Evolutionary conservation across 2,113 vertebrate species (phyloP).

Genomic region (Morone saxatilis): DNA sequence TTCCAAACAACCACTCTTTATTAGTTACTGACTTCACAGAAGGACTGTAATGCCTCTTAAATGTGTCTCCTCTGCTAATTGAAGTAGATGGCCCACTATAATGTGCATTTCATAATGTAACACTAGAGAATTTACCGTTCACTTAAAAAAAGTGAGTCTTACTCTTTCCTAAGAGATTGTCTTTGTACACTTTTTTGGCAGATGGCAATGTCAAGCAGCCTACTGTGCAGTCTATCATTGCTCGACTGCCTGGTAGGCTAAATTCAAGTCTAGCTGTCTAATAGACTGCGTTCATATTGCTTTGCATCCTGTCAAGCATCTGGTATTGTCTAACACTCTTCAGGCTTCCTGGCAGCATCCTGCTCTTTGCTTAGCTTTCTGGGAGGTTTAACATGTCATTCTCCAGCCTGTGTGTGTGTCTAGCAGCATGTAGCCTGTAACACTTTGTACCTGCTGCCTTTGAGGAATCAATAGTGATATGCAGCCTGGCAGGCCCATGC

Average conservation of each 20-base stretch:
- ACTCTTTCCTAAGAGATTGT: slow-evolving; percentile 3
- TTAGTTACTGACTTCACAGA: slow-evolving; percentile 12
- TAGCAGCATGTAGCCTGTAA: slow-evolving; percentile 49
- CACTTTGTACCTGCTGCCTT: slow-evolving; percentile 49
- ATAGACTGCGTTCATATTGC: slow-evolving; percentile 18
- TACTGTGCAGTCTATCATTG: slow-evolving; percentile 31
- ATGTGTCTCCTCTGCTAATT: slow-evolving; percentile 26
- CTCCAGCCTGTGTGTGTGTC: slow-evolving; percentile 16
- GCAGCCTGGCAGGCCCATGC: slow-evolving; percentile 3
- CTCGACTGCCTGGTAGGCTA: slow-evolving; percentile 26
- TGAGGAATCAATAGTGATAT: slow-evolving; percentile 34
- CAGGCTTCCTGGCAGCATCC: slow-evolving; percentile 32
- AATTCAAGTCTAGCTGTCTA: slow-evolving; percentile 23
- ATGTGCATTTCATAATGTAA: slow-evolving; percentile 23
- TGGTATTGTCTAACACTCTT: slow-evolving; percentile 54
- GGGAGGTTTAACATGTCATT: slow-evolving; percentile 41
- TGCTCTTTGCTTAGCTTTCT: slow-evolving; percentile 38
- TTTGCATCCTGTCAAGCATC: slow-evolving; percentile 47
- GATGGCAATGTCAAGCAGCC: slow-evolving; percentile 43
- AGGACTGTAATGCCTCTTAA: slow-evolving; percentile 8
- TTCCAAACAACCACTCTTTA: slow-evolving; percentile 20
- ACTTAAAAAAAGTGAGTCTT: not conserved
- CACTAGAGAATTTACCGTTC: slow-evolving; percentile 1
- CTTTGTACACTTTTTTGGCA: slow-evolving; percentile 21
- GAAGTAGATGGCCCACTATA: slow-evolving; percentile 12